phyloP scores from a whole-genome alignment of 2,797 vertebrate species.

The Anableps anableps region DNA sequence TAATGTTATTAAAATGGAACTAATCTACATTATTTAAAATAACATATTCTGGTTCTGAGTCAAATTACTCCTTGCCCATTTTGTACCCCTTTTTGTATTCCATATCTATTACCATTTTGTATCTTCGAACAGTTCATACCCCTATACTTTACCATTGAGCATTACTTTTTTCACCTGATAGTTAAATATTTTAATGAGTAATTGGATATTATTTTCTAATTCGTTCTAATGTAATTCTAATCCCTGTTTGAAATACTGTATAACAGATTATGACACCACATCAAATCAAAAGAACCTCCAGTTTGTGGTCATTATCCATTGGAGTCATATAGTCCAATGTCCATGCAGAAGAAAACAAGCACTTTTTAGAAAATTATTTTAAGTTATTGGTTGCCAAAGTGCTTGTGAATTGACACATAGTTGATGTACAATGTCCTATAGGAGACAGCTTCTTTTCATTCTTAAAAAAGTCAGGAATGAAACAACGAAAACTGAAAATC shows the following conservation, averaged over 20 bases:
- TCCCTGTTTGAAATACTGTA: neutral
- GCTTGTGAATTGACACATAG: neutral
- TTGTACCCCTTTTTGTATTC: neutral
- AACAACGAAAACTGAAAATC: neutral
- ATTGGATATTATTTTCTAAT: neutral
- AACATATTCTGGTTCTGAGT: neutral
- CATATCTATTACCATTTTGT: neutral
- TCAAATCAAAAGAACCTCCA: neutral
- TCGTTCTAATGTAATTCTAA: neutral
- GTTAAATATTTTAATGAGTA: neutral
- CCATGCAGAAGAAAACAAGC: too few relatives aligned
- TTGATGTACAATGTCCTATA: neutral
- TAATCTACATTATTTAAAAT: neutral
- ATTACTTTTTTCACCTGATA: neutral
- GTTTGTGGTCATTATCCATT: neutral
- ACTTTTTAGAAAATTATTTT: neutral
- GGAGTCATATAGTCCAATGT: neutral
- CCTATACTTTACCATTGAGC: too few relatives aligned
- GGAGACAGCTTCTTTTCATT: neutral
- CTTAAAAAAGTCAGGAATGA: neutral
- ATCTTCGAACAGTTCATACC: neutral
- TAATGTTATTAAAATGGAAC: neutral
- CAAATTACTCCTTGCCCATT: neutral
- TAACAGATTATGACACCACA: neutral
- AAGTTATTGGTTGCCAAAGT: neutral